Evolutionary conservation across 2,113 vertebrate genomes (phyloP), one percentile per base, ranked within the genome.

Genomic region (Pluvianellus socialis): DNA sequence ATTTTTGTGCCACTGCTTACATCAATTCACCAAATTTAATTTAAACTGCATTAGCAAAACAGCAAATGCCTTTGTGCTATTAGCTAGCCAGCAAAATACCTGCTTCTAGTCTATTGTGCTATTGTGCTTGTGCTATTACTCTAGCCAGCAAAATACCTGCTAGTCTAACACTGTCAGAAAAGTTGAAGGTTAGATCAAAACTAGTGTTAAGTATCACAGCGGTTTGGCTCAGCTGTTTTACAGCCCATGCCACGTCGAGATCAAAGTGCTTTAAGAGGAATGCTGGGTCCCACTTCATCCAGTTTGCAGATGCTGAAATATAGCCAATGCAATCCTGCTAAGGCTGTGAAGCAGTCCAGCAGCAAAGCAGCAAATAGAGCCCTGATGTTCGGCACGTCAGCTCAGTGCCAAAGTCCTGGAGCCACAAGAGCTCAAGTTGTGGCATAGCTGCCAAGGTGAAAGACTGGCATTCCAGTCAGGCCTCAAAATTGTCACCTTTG

Each of bases 201-300:
- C 14, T 18, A 24, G 18, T 24, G n/a, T 3, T 26, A 79, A 79
- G 23, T 59, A 20, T 24, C 26, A 40, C 0, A 0, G 24, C 59
- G n/a, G 2, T 63, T 85, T 79, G 45, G 38, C 47, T 70, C 88
- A 80, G 56, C 33, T 80, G 6, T 61, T 80, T 86, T 65, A 65
- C 5, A n/a, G 38, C 42, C 45, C 28, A 32, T 1, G 0, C 49
- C 22, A 14, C 16, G 12, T 21, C 33, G 10, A 45, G 53, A 58
- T 62, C 55, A 45, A 81, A 66, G 27, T 5, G 4, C 7, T 81
- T 77, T 84, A 56, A 81, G 65, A 59, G 38, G 9, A 74, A 21
- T n/a, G 55, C 27, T 3, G 26, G 14, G 28, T 55, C 82, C 4
- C 0, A 21, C 47, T 47, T 42, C 18, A 56, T 21, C n/a, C 15